Evolutionary conservation across 2,797 vertebrate species (phyloP), one percentile per base, ranked within the genome.

Genomic region (Sebastes taczanowskii): DNA sequence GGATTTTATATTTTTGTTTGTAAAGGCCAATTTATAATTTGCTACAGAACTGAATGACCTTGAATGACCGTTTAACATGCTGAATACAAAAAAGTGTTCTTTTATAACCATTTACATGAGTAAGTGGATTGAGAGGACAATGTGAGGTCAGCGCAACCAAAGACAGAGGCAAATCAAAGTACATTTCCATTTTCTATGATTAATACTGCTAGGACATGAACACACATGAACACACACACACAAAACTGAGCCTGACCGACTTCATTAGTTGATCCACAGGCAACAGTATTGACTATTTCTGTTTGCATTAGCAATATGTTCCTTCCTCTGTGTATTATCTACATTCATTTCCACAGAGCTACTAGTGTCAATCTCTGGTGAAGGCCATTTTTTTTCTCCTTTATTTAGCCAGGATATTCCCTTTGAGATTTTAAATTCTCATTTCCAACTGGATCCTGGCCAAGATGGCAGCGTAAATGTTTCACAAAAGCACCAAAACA

Each of bases 311-410:
- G 53, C 10, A 5, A 14, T 35, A 23, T 18, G 18, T 27, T 55
- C 27, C 34, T 22, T 32, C 49, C 11, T 73, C 18, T 11, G 23
- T 49, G 29, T 29, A 71, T 62, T 70, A 82, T 69, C 67, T 71
- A 11, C 67, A 62, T 56, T 83, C 34, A 69, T 75, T 83, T 72
- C 66, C 7, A 56, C 18, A 49, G 34, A 67, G 49, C 53, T 32
- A 38, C 42, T 18, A 30, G 52, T 27, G 46, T 29, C n/a, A 27
- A 10, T 46, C 38, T 13, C 23, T 34, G 20, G 6, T 65, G 16
- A 5, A n/a, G 22, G 14, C 0, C 46, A 49, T 49, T 18, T 29
- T 29, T 27, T 27, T 27, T 27, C 27, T 32, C 16, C 18, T 32
- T 30, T 11, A 30, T 11, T 61, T 32, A 20, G 18, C 29, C 29